Evolutionary conservation across 1,140 invertebrate genomes (phyloP).

Genomic region (Matsumurasca onukii): DNA sequence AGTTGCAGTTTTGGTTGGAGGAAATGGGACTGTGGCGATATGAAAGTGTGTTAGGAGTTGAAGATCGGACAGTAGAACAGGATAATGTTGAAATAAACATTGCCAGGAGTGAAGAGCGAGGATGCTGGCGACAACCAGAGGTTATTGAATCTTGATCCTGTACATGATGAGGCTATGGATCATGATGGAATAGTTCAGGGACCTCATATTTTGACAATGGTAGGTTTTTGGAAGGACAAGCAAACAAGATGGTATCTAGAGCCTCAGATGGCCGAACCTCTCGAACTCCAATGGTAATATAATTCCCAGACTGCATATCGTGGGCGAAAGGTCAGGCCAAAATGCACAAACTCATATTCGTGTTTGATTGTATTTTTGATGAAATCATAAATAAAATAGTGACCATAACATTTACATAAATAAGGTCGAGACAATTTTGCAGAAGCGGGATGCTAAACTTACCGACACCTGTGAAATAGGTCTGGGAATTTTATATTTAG

Average conservation of each 20-base stretch:
- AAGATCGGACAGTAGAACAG: no score
- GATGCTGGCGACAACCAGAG: no score
- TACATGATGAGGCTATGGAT: background rate
- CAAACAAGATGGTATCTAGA: no score
- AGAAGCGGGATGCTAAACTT: background rate
- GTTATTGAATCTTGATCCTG: no score
- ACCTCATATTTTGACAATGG: background rate
- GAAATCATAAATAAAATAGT: background rate
- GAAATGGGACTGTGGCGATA: no score
- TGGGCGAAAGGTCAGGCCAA: background rate
- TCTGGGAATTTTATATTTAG: background rate
- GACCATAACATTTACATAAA: background rate
- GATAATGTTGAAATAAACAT: no score
- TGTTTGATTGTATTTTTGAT: background rate
- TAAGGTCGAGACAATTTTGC: background rate
- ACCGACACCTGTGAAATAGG: background rate
- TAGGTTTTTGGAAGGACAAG: background rate
- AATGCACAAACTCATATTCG: background rate
- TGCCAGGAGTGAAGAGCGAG: no score
- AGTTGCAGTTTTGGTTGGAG: no score
- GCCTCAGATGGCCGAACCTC: background rate
- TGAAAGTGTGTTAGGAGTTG: no score
- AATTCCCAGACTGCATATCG: background rate
- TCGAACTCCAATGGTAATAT: background rate
- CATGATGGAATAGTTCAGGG: background rate